Percentiles rank a stretch among this genome's conserved stretches.
These are phyloP conservation scores for Ernsta delagoae DNA, from an alignment of 2,888 invertebrate genomes.

Conservation along the genomic window DNA sequence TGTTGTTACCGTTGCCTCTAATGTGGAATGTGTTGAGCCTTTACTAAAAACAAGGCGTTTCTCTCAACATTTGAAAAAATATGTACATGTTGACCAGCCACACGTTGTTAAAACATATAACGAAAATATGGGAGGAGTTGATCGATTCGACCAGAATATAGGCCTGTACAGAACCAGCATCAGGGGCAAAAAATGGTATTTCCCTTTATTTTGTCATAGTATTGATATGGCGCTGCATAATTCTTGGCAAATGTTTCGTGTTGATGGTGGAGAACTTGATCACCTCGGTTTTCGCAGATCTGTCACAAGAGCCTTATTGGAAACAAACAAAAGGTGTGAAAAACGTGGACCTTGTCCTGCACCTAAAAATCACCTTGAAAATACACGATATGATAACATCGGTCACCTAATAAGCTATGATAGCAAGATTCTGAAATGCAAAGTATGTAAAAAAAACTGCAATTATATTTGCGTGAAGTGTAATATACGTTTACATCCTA, in stretches of 20 bases:
- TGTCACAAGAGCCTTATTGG: not conserved
- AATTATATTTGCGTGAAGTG: no score
- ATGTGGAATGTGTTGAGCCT: no score
- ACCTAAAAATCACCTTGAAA: no score
- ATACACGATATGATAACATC: no score
- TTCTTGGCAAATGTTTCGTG: not conserved
- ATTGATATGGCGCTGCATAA: not conserved
- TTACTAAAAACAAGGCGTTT: not conserved
- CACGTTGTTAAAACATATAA: not conserved
- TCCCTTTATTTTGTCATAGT: conserved; percentile 1
- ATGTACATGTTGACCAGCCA: not conserved
- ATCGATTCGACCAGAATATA: conserved; percentile 1
- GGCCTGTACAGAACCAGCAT: not conserved
- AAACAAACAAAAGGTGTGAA: not conserved
- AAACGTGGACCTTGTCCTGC: not conserved
- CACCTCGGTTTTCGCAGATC: not conserved
- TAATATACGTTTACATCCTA: no score
- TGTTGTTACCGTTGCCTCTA: not conserved
- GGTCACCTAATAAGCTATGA: no score
- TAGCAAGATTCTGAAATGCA: no score
- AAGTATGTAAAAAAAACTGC: no score
- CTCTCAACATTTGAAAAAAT: conserved; percentile 3
- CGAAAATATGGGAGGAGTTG: not conserved
- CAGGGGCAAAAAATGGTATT: conserved; percentile 4
- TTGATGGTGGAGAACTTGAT: conserved; percentile 3